These are phyloP conservation scores for Epizoanthus rinbou DNA, from an alignment of 92 coral and sea anemone species.

Conservation along the genomic window DNA sequence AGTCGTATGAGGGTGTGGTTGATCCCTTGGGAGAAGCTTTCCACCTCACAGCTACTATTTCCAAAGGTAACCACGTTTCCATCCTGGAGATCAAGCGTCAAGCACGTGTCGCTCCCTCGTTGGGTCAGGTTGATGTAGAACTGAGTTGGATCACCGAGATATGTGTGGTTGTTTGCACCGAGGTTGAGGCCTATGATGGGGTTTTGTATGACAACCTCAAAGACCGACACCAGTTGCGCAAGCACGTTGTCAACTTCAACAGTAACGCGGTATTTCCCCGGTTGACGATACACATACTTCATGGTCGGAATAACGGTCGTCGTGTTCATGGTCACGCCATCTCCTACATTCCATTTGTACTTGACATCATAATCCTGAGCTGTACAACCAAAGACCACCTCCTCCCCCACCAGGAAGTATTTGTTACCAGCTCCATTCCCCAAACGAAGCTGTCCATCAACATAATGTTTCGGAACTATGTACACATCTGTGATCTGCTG, in stretches of 20 bases:
- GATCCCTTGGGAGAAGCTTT: constrained; percentile 33
- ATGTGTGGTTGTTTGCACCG: constrained; percentile 56
- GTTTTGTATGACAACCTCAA: constrained; percentile 55
- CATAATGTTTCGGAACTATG: constrained; percentile 42
- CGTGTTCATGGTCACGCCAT: constrained; percentile 45
- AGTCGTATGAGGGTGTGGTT: constrained; percentile 43
- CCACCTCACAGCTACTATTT: constrained; percentile 55
- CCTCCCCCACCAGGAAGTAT: constrained; percentile 59
- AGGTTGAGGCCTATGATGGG: constrained; percentile 52
- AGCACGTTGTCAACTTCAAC: constrained; percentile 61
- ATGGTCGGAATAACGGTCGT: constrained; percentile 52
- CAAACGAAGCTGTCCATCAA: constrained; percentile 42
- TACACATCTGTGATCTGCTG: constrained; percentile 46
- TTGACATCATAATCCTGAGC: constrained; percentile 67
- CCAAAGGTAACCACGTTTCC: constrained; percentile 61
- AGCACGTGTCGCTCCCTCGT: constrained; percentile 69
- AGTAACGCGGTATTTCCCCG: constrained; percentile 57
- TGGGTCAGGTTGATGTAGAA: constrained; percentile 63
- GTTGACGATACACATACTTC: constrained; percentile 46
- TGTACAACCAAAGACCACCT: constrained; percentile 57
- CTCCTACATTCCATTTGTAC: constrained; percentile 80
- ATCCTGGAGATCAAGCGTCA: constrained; percentile 65
- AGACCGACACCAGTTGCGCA: constrained; percentile 53
- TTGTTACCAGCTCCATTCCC: constrained; percentile 69
- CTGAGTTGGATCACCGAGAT: constrained; percentile 71